Evolutionary conservation across 2,888 invertebrate species (phyloP), one percentile per base, ranked within the genome.

Genomic region (Plagodis dolabraria): DNA sequence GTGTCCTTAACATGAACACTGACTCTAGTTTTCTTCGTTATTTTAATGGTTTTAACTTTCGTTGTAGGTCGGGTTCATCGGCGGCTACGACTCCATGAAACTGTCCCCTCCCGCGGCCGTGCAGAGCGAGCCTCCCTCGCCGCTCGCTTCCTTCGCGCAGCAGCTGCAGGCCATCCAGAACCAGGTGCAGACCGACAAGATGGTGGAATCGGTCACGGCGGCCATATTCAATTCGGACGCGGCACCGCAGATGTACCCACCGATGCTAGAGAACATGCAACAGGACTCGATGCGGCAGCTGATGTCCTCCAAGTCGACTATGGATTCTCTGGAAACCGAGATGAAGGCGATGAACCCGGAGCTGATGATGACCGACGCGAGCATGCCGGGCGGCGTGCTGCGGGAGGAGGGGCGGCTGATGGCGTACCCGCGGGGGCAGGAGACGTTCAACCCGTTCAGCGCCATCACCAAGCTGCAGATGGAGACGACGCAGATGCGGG

Each of bases 181-280:
- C 71, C 92, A 92, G 68, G 92, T 86, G 54, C 91, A 92, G 68
- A 93, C 93, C 4, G 93, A 93, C 80, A 93, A 93, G 75, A 91
- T 93, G 91, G 92, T 93, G 52, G 93, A 93, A 65, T 83, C 86
- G 0, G 93, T 93, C 48, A 91, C 93, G 12, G 93, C 92, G 33
- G 93, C 93, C 65, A 91, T 93, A 67, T 93, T 93, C 74, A 93
- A 92, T 77, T 82, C 90, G 2, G 85, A 82, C 49, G 86, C 86
- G 76, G 70, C 74, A 77, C 81, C 63, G 77, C 89, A 86, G 68
- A 88, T 91, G 62, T 89, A 89, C 71, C 84, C 83, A 63, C 68
- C 72, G 48, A 84, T 87, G 42, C 64, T 82, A 1, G 22, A 22
- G 4, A 22, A 22, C 33, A 81, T 86, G 77, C 60, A 65, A 43